Percentiles rank a stretch among this genome's conserved stretches.
Evolutionary conservation across 2,113 vertebrate genomes (phyloP).

Genomic region (Dissostichus mawsoni): DNA sequence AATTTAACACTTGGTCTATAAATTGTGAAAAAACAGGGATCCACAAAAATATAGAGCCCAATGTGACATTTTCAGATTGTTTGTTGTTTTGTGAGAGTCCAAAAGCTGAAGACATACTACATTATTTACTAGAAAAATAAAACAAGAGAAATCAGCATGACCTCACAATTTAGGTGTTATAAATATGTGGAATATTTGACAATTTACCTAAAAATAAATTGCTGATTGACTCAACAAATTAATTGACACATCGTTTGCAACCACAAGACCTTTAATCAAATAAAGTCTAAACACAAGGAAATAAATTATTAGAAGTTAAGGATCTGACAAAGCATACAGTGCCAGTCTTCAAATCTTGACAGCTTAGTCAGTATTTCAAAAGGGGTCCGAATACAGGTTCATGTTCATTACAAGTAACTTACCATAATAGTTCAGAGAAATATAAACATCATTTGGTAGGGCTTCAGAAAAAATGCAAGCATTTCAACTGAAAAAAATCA

Average conservation of each 20-base stretch:
- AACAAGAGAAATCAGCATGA: not conserved
- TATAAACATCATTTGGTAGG: not conserved
- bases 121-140: not conserved
- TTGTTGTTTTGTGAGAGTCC: not conserved
- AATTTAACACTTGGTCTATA: not conserved
- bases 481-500: not conserved
- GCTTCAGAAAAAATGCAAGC: not conserved
- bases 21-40: not conserved
- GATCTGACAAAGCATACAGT: not conserved
- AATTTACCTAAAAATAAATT: not conserved
- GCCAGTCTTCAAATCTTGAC: not conserved
- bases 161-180: not conserved
- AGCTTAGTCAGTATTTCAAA: not conserved
- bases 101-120: not conserved
- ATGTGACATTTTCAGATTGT: not conserved
- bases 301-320: not conserved
- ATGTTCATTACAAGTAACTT: too few relatives aligned
- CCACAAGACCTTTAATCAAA: conserved; percentile 13
- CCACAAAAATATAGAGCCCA: not conserved
- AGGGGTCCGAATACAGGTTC: not conserved
- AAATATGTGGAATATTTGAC: not conserved
- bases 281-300: not conserved
- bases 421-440: too few relatives aligned
- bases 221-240: not conserved
- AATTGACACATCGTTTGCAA: not conserved